phyloP scores from a whole-genome alignment of 2,888 invertebrate genomes.

The Leucozona laternaria region DNA sequence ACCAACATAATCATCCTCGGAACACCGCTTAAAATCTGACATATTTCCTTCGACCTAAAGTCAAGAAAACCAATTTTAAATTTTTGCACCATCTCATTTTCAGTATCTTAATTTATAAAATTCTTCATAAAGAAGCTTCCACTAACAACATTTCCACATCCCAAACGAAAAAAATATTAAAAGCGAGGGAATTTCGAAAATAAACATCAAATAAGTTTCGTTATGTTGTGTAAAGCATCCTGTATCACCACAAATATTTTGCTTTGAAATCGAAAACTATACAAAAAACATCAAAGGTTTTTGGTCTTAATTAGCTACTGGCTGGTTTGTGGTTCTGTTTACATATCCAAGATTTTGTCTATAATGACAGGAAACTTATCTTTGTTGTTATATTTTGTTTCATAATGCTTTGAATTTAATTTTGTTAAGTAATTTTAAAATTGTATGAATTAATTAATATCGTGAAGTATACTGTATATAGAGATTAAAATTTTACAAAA shows the following conservation, averaged over 20 bases:
- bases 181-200: background rate
- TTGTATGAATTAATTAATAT: conserved; percentile 22
- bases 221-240: background rate
- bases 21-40: no score
- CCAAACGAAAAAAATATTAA: background rate
- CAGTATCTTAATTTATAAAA: no score
- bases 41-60: no score
- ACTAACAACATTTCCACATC: no score
- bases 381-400: no score
- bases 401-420: background rate
- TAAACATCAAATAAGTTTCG: no score
- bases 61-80: no score
- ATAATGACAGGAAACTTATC: no score
- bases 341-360: background rate
- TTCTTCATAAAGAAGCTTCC: no score
- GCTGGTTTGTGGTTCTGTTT: background rate
- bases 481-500: conserved; percentile 9
- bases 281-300: conserved; percentile 18
- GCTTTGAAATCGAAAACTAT: background rate
- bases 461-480: no score
- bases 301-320: background rate
- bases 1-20: no score
- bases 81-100: no score
- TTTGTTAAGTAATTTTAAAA: conserved; percentile 12
- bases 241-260: background rate